Percentiles rank a stretch among this genome's conserved stretches.
These are phyloP conservation scores for Platyrinchus mystaceus DNA, from an alignment of 2,797 vertebrate species.

Conservation along the genomic window DNA sequence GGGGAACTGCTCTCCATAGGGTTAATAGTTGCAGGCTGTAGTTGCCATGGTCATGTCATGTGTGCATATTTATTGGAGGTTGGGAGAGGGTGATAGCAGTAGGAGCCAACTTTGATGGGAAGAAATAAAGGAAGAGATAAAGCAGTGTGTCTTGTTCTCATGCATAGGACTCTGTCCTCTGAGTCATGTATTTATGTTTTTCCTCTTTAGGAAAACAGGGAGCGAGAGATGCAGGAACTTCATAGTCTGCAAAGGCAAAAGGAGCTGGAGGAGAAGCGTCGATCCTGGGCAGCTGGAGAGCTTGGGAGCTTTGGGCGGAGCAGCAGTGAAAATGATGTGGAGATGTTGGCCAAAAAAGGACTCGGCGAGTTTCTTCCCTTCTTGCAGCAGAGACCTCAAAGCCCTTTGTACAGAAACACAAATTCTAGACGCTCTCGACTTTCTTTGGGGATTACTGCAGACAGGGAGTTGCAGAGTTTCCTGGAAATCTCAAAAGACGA, in stretches of 20 bases:
- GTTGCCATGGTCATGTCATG: not conserved
- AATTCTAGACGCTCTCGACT: constrained; percentile 88
- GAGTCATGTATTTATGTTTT: not conserved
- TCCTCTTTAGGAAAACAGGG: constrained; percentile 85
- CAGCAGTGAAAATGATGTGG: constrained; percentile 95
- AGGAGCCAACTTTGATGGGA: not conserved
- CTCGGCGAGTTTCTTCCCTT: constrained; percentile 83
- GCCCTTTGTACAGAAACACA: constrained; percentile 83
- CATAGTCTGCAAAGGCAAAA: constrained; percentile 82
- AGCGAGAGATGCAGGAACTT: constrained; percentile 88
- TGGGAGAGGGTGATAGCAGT: not conserved
- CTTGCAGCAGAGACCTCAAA: constrained; percentile 84
- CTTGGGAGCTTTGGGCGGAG: constrained; percentile 87
- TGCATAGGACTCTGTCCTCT: not conserved
- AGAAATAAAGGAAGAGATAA: not conserved
- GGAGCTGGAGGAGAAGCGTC: constrained; percentile 88
- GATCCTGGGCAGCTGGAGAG: constrained; percentile 81
- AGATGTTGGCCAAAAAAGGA: constrained; percentile 87
- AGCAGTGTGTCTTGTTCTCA: not conserved
- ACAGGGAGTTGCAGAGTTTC: constrained; percentile 87
- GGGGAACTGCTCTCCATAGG: not conserved
- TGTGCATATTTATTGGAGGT: not conserved
- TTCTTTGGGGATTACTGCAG: constrained; percentile 81
- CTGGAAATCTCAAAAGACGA: constrained; percentile 78
- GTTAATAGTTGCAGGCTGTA: not conserved